These are phyloP conservation scores for Thalassoma bifasciatum DNA, from an alignment of 2,113 vertebrate genomes.

Conservation along the genomic window DNA sequence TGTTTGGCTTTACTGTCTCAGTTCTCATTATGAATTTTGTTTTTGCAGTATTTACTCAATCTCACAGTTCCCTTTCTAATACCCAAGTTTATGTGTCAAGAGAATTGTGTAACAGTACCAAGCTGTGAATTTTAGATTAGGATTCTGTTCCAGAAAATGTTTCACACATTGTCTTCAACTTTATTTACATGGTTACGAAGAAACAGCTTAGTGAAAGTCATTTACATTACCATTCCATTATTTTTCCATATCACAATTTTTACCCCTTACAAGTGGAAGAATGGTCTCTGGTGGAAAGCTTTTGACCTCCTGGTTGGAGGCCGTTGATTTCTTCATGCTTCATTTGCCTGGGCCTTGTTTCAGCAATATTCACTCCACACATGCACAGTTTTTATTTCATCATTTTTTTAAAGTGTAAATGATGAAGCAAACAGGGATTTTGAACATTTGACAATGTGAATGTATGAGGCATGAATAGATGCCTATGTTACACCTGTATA, in stretches of 20 bases:
- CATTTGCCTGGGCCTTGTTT: not conserved
- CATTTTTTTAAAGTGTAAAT: not conserved
- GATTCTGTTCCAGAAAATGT: not conserved
- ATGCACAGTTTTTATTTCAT: not conserved
- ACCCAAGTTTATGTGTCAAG: not conserved
- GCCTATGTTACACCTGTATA: too few species aligned
- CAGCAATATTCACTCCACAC: not conserved
- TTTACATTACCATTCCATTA: not conserved
- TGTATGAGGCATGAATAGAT: too few species aligned
- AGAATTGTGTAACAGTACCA: conserved; percentile 2
- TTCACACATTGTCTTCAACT: not conserved
- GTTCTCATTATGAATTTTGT: conserved; percentile 16
- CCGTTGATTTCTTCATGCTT: not conserved
- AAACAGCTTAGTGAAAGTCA: not conserved
- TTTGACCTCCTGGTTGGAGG: not conserved
- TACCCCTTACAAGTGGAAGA: too few species aligned
- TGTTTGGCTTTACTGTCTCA: conserved; percentile 35
- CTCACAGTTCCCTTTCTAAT: not conserved
- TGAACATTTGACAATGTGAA: too few species aligned
- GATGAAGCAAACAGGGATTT: too few species aligned
- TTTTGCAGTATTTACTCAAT: conserved; percentile 14
- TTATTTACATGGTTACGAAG: not conserved
- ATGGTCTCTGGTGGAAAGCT: too few species aligned
- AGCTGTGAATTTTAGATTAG: not conserved
- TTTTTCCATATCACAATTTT: too few species aligned